These are phyloP conservation scores for Allygus modestus DNA, from an alignment of 2,888 invertebrate genomes.

Conservation along the genomic window DNA sequence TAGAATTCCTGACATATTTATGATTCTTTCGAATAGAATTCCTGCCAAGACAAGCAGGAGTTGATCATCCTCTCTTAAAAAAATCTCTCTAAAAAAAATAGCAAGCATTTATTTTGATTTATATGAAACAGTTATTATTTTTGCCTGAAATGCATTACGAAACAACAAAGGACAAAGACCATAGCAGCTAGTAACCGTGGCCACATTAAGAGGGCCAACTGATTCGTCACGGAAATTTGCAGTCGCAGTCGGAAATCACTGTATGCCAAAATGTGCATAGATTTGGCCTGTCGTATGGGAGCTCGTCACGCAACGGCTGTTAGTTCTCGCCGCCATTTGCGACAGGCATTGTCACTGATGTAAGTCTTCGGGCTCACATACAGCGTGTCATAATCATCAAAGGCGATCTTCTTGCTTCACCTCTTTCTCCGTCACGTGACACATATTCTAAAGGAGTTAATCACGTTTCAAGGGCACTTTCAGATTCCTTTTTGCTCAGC, in stretches of 20 bases:
- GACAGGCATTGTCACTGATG: conserved; percentile 14
- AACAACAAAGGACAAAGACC: background rate
- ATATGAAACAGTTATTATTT: too few relatives aligned
- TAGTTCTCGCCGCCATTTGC: background rate
- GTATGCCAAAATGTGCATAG: conserved; percentile 30
- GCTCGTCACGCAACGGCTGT: background rate
- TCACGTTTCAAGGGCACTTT: background rate
- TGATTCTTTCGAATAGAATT: too few relatives aligned
- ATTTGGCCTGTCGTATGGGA: background rate
- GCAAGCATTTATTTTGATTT: too few relatives aligned
- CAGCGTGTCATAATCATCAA: background rate
- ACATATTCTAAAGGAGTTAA: conserved; percentile 9
- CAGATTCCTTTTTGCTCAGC: background rate
- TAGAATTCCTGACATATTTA: too few relatives aligned
- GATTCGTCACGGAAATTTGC: background rate
- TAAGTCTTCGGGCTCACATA: background rate
- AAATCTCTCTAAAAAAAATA: too few relatives aligned
- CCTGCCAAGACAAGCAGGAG: too few relatives aligned
- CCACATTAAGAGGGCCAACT: background rate
- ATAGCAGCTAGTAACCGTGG: background rate
- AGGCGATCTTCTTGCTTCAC: background rate
- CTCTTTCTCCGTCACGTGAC: conserved; percentile 7
- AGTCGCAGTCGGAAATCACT: conserved; percentile 15
- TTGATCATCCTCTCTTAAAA: too few relatives aligned
- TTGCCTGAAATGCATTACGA: background rate